Percentiles rank a stretch among this genome's conserved stretches.
Evolutionary conservation across 1,140 invertebrate genomes (phyloP).

Genomic region (Microvelia longipes): DNA sequence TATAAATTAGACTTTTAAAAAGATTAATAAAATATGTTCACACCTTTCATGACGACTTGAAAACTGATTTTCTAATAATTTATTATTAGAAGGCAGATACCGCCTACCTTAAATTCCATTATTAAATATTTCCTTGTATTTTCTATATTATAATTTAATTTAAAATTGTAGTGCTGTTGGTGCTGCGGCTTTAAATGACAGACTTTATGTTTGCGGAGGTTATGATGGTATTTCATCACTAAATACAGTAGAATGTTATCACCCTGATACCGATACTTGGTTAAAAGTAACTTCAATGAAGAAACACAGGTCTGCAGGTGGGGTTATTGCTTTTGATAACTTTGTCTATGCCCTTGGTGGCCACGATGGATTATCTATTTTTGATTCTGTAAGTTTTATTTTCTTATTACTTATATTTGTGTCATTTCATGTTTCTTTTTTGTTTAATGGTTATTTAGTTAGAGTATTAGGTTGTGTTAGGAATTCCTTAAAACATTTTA

Average conservation of each 20-base stretch:
- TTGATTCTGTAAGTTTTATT: slow-evolving; percentile 51
- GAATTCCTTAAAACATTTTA: too few species aligned
- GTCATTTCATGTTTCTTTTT: too few species aligned
- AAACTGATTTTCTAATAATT: too few species aligned
- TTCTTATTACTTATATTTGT: too few species aligned
- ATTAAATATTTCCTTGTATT: background rate
- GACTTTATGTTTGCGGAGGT: slow-evolving; percentile 76
- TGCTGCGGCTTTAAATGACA: slow-evolving; percentile 62
- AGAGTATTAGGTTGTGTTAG: too few species aligned
- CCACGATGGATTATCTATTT: slow-evolving; percentile 76
- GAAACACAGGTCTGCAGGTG: slow-evolving; percentile 76
- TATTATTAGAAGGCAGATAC: too few species aligned
- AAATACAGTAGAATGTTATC: slow-evolving; percentile 70
- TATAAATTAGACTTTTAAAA: too few species aligned
- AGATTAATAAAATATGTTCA: too few species aligned
- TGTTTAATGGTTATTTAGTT: too few species aligned
- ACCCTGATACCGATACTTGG: slow-evolving; percentile 59
- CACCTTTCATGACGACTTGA: too few species aligned
- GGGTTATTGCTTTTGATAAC: slow-evolving; percentile 63
- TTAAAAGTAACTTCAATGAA: slow-evolving; percentile 58
- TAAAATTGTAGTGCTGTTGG: slow-evolving; percentile 58
- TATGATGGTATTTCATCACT: slow-evolving; percentile 76
- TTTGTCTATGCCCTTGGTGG: slow-evolving; percentile 70
- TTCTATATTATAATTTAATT: slow-evolving; percentile 9
- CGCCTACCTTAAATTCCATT: too few species aligned